Base-by-base conservation (phyloP, 2,797 vertebrate genomes). In the Microctenopoma stevenorrisi region DNA sequence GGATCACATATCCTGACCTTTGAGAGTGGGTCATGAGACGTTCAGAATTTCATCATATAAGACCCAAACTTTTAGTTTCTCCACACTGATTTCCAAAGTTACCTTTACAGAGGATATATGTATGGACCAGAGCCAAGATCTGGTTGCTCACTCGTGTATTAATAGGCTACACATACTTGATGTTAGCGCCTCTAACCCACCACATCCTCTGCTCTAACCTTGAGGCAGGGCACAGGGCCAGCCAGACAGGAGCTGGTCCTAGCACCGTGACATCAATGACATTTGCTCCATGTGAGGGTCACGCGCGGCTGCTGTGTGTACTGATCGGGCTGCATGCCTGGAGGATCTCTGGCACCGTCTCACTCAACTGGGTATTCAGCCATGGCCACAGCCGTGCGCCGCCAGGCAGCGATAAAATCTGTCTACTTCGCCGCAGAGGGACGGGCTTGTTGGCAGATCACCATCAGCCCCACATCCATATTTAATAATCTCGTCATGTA, bases 361-460 rank as follows among this genome's bases (percentile, higher is more conserved):
- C 76, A 72, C 42, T 74, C 79, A 68, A 71, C 49, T 66, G 67
- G 48, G 68, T 61, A 76, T 63, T 75, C 59, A 63, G 74, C 72
- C 37, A 70, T 13, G 40, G 63, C 74, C 74, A 33, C 69, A 70
- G 76, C 72, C 79, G 63, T 48, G 75, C 71, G 71, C 79, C 70
- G 66, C 72, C 53, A 61, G 71, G 78, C 76, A 72, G 70, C 18
- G 65, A 80, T 71, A 47, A 46, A 78, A 86, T 79, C 69, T 75
- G 84, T 35, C 82, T 43, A 44, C 49, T 38, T 76, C 75, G 67
- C 78, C 78, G 67, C 82, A 70, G 66, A 60, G 72, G 78, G 76
- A 81, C 82, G 1, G 66, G 79, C 49, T 83, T 63, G 68, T 83
- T 91, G 88, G 88, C 85, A 58, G 82, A 89, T 86, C 82, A 84